These are phyloP conservation scores for Drosophila cognata DNA, from an alignment of 2,888 invertebrate species.

Conservation along the genomic window DNA sequence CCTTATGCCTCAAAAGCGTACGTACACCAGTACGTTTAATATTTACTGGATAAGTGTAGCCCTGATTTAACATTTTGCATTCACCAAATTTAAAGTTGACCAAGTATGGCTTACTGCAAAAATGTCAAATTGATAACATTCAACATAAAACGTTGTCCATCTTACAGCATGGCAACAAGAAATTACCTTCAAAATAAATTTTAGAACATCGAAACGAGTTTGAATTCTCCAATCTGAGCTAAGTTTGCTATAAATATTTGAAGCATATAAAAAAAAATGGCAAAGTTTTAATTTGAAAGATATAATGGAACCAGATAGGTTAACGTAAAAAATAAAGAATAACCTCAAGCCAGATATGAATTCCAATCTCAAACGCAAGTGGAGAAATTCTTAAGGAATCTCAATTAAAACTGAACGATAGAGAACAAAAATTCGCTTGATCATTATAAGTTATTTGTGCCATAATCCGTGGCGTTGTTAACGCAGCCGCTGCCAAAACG, in stretches of 20 bases:
- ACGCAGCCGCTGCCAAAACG: slow-evolving; percentile 33
- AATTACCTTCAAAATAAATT: not conserved
- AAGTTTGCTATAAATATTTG: not conserved
- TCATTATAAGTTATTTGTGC: not conserved
- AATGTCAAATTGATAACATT: not conserved
- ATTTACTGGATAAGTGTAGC: not conserved
- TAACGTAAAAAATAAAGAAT: not conserved
- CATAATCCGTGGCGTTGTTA: slow-evolving; percentile 30
- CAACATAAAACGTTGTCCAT: not conserved
- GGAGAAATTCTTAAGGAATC: not conserved
- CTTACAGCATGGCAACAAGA: not conserved
- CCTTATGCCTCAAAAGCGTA: not conserved
- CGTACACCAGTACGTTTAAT: not conserved
- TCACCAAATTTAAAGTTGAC: not conserved
- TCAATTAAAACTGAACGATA: not conserved
- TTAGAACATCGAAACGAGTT: not conserved
- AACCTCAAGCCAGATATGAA: not conserved
- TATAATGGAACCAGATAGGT: not conserved
- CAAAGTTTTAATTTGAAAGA: not conserved
- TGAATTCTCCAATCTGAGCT: not conserved
- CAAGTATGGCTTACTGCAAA: not conserved
- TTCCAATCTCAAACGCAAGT: not conserved
- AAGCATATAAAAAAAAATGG: not conserved
- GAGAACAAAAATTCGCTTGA: not conserved
- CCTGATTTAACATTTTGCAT: not conserved